Base-by-base conservation (phyloP, 2,888 invertebrate species). In the Eurois occulta region DNA sequence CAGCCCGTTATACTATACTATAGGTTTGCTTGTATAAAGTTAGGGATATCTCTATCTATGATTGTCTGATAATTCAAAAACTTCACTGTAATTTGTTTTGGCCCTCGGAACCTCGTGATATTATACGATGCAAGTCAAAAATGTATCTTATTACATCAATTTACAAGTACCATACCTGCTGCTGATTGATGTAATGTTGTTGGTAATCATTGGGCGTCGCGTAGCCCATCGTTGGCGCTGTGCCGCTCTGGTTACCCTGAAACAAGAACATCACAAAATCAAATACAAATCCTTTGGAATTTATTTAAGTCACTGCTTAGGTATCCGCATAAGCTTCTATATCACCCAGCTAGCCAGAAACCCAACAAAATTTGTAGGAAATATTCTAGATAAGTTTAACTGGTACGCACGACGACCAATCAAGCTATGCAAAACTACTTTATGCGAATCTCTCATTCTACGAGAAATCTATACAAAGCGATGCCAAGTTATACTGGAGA, bases 211-310 rank as follows among this genome's bases (percentile, higher is more conserved):
- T 90, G 58, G 93, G 95, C 13, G 93, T 90, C 55, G 91, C 91
- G 86, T 95, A 96, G 83, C 94, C 94, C 92, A 95, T 94, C 0
- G 91, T 83, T 4, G 94, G 93, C 6, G 93, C 91, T 2, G 90
- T 94, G 32, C 96, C 96, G 88, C 96, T 94, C 80, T 96, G 96
- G 89, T 96, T 96, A 77, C 96, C 96, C 96, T 96, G 87, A 18
- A 76, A 72, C 72, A 46, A 80, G 7, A 67, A 77, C 16, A 35
- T 10, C 3, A 64, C 0, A 28, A 18, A 21, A 48, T 75, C n/a
- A 75, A 43, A 11, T n/a, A 72, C 16, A 16, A 16, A 28, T 58
- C 13, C 18, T n/a, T 41, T 43, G 32, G 38, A 8, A 41, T 28
- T 38, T 35, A 32, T 32, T 43, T 52, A 24, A 52, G 11, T 24